Base-by-base conservation (phyloP, 23 tunicate genomes). In the Oikopleura albicans region DNA sequence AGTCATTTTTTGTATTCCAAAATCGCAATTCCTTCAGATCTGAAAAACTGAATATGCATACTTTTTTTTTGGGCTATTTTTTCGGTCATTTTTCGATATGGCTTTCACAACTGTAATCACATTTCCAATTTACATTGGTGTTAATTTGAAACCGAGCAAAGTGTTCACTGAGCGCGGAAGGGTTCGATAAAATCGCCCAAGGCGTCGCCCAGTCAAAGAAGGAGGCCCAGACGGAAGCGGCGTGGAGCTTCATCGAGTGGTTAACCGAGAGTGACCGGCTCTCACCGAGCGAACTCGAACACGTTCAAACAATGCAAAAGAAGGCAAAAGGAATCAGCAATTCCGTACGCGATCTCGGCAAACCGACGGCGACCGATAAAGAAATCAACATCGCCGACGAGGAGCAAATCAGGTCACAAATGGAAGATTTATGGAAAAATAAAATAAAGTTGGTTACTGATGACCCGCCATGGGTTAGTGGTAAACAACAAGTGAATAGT, bases 181-280 rank as follows among this genome's bases (percentile, higher is more conserved):
- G 88, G 1, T 92, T 89, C 83, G 86, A 87, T 66, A 87, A 89
- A 84, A 87, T 89, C 40, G 97, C 91, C 4, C 87, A 87, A 1
- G 97, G 97, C 0, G 88, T 89, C 39, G 92, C 97, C 33, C 39
- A 86, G 16, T 86, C 84, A 76, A 89, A 92, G 84, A 92, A 92
- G 41, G 97, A 92, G 39, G 90, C 97, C 1, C 92, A 89, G 66
- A 89, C 90, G 0, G 87, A 86, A 0, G 97, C 97, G 29, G 97
- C 97, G 0, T 89, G 97, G 97, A 87, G 83, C 39, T 89, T 92
- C 83, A 91, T 91, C 41, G 92, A 92, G 36, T 89, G 79, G 79
- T 31, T 71, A 31, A 4, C 2, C 36, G 33, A 4, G 31, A 12
- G 4, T 16, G 31, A 71, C 34, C 33, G 2, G 37, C 37, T 71